These are phyloP conservation scores for Apodemia duryi DNA, from an alignment of 2,888 invertebrate genomes.

Conservation along the genomic window DNA sequence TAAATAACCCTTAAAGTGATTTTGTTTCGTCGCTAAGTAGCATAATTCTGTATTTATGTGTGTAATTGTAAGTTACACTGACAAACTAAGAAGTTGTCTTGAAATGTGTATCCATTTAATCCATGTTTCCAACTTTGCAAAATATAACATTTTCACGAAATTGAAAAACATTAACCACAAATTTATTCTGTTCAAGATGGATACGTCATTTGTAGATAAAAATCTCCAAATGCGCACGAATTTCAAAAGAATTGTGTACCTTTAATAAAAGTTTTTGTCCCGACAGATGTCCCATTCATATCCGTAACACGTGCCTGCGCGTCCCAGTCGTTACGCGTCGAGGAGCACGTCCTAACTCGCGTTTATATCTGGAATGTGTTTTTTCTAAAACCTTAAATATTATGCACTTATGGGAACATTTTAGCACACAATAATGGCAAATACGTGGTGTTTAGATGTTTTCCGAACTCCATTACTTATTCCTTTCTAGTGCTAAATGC, in stretches of 20 bases:
- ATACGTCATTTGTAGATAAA: slow-evolving; percentile 11
- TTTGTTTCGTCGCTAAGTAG: no score
- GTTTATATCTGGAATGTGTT: slow-evolving; percentile 8
- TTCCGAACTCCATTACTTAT: background rate
- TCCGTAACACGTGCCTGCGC: slow-evolving; percentile 12
- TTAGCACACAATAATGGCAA: background rate
- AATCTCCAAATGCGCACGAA: slow-evolving; percentile 13
- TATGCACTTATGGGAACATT: slow-evolving; percentile 1
- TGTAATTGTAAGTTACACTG: no score
- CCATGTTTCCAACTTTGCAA: background rate
- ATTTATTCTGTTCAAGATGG: background rate
- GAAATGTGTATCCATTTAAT: no score
- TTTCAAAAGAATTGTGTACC: slow-evolving; percentile 14
- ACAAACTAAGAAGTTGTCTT: no score
- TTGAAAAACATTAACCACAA: background rate
- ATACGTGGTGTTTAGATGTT: background rate
- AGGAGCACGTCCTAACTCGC: background rate
- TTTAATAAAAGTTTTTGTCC: slow-evolving; percentile 15
- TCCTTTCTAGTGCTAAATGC: background rate
- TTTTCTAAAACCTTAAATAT: slow-evolving; percentile 9
- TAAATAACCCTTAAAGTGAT: no score
- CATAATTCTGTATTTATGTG: no score
- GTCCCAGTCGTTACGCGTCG: slow-evolving; percentile 10
- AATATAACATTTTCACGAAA: background rate
- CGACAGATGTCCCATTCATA: slow-evolving; percentile 15